Base-by-base conservation (phyloP, 30 jellyfish, hydroid and myxozoan species). In the Aurelia sp. region DNA sequence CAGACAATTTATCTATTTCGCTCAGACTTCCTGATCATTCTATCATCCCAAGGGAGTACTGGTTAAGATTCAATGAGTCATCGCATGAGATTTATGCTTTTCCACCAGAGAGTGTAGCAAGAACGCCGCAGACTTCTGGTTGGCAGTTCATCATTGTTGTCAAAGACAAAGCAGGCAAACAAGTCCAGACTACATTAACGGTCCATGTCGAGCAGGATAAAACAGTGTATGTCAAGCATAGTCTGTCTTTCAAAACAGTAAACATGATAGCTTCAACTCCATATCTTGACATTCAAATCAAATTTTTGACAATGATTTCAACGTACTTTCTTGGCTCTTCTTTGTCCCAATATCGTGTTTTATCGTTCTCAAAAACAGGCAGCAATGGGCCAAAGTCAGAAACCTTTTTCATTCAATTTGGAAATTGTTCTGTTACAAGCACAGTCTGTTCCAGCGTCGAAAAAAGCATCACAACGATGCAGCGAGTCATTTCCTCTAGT, bases 21-120 rank as follows among this genome's bases (percentile, higher is more conserved):
- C 62, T 92, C 33, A 74, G 89, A 63, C 72, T 74, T 44, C 31
- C 51, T 11, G 79, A 72, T 62, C 81, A 86, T 52, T 8, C 31
- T 6, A 18, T 57, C 15, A 40, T 87, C 11, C 68, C 90, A 3
- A 48, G 93, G 12, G 86, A 53, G 50, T 93, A 96, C 8, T 95
- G 99, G 99, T 58, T 95, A 3, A 92, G 63, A 35, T 86, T 78
- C 66, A 84, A 95, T 44, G 73, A 62, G 37, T 50, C 91, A n/a
- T 51, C 93, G 19, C 82, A 74, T 13, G 96, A 78, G 73, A 79
- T 95, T 3, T 71, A 84, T 27, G 93, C 96, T 6, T 67, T 87
- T 13, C 99, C 99, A 13, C 31, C 81, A 9, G 96, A 87, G 72
- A 53, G 76, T 48, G 66, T 87, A 60, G 66, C 88, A 13, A 61